Conservation (phyloP, 2,113 vertebrate species). For the Cheilinus undulatus region DNA sequence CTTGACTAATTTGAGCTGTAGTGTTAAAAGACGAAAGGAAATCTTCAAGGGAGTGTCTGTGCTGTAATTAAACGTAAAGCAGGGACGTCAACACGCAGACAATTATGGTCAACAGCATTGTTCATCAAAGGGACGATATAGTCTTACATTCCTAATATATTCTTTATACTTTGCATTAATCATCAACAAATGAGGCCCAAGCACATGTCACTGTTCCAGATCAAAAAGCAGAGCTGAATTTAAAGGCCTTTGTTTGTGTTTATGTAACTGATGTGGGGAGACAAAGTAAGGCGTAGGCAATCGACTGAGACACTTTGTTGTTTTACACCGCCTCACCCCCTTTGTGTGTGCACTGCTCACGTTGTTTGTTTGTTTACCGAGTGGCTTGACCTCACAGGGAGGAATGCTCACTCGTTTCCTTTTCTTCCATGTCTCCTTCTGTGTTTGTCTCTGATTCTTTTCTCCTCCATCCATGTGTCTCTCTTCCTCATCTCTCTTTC, state of each 20-base stretch:
- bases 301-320: slow-evolving; percentile 79
- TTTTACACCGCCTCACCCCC: slow-evolving; percentile 70
- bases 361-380: slow-evolving; percentile 77
- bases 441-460: slow-evolving; percentile 52
- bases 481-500: slow-evolving; percentile 15
- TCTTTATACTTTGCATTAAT: slow-evolving; percentile 77
- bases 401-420: slow-evolving; percentile 71
- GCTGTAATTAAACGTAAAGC: slow-evolving; percentile 78
- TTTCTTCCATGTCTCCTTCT: slow-evolving; percentile 51
- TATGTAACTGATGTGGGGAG: slow-evolving; percentile 77
- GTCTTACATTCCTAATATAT: slow-evolving; percentile 62
- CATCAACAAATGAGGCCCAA: slow-evolving; percentile 74
- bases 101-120: slow-evolving; percentile 73
- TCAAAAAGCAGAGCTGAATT: slow-evolving; percentile 73
- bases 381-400: slow-evolving; percentile 81
- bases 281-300: slow-evolving; percentile 80
- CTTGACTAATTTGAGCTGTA: slow-evolving; percentile 68
- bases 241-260: slow-evolving; percentile 80
- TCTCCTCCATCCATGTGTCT: slow-evolving; percentile 51
- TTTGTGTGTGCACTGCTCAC: slow-evolving; percentile 65
- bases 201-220: slow-evolving; percentile 78
- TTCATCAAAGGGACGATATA: slow-evolving; percentile 73
- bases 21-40: slow-evolving; percentile 70
- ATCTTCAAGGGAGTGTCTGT: slow-evolving; percentile 65
- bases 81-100: slow-evolving; percentile 62